Conservation (phyloP, 1,140 invertebrate genomes). For the Drosophila sp. region DNA sequence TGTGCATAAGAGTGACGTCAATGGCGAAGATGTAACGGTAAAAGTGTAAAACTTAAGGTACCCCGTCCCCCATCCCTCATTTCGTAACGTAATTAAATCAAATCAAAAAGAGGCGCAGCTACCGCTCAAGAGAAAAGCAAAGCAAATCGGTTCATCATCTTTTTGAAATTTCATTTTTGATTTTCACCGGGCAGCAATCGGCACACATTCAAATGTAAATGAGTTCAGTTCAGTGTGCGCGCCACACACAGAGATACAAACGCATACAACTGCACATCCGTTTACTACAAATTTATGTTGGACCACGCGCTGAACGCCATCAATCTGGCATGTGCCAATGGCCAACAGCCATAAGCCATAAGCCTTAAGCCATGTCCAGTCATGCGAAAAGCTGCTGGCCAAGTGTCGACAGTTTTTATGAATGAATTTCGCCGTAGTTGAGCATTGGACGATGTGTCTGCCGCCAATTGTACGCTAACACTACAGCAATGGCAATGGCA, state of each 20-base stretch:
- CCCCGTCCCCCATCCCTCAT: conserved; percentile 23
- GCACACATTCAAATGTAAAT: conserved; percentile 68
- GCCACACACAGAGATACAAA: conserved; percentile 39
- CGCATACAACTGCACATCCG: conserved; percentile 50
- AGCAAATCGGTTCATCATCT: conserved; percentile 50
- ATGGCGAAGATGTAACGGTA: conserved; percentile 59
- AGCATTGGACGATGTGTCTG: conserved; percentile 38
- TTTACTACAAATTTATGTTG: conserved; percentile 69
- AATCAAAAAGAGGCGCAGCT: conserved; percentile 63
- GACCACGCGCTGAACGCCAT: conserved; percentile 64
- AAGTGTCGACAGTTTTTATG: conserved; percentile 71
- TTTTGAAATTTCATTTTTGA: conserved; percentile 65
- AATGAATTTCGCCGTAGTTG: conserved; percentile 76
- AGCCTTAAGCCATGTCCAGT: conserved; percentile 65
- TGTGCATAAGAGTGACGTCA: conserved; percentile 61
- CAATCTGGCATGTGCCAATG: conserved; percentile 53
- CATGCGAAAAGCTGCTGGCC: conserved; percentile 71
- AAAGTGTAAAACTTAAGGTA: conserved; percentile 53
- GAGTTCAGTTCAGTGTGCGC: conserved; percentile 49
- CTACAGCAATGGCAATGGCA: conserved; percentile 16
- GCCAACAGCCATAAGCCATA: conserved; percentile 43
- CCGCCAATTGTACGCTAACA: conserved; percentile 21
- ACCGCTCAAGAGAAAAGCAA: conserved; percentile 53
- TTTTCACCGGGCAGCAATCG: conserved; percentile 63
- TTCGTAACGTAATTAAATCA: conserved; percentile 64